A percentile compares a stretch with the other conserved stretches of the same genome.
Evolutionary conservation across 2,888 invertebrate genomes (phyloP).

Genomic region (Thyatira batis): DNA sequence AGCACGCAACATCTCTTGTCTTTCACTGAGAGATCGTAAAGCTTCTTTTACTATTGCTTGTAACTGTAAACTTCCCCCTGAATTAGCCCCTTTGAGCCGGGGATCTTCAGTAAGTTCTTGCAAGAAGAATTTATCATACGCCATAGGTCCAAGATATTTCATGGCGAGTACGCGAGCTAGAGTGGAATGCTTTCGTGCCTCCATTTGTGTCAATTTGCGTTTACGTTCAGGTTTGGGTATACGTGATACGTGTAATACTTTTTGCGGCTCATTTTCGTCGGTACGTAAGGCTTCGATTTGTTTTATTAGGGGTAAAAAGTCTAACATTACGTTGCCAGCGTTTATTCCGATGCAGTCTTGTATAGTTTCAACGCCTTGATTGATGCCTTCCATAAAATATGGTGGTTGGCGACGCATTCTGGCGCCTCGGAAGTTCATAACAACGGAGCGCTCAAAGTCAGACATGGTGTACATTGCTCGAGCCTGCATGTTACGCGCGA

Average conservation of each 20-base stretch:
- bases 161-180: constrained; percentile 70
- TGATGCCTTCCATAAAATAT: constrained; percentile 74
- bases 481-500: constrained; percentile 71
- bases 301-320: constrained; percentile 70
- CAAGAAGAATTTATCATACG: constrained; percentile 74
- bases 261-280: constrained; percentile 50
- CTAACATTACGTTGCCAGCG: constrained; percentile 69
- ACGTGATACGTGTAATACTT: constrained; percentile 55
- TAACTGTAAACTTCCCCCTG: constrained; percentile 55
- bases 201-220: constrained; percentile 69
- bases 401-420: constrained; percentile 63
- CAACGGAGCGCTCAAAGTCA: constrained; percentile 71
- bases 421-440: constrained; percentile 70
- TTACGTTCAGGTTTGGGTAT: constrained; percentile 60
- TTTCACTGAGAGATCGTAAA: constrained; percentile 58
- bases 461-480: constrained; percentile 75
- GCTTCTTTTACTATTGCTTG: constrained; percentile 55
- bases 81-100: constrained; percentile 66
- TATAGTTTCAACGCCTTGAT: constrained; percentile 72
- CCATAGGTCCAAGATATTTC: constrained; percentile 78
- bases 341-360: constrained; percentile 74
- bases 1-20: constrained; percentile 71
- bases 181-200: constrained; percentile 63
- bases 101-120: constrained; percentile 58
- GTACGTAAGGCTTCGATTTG: constrained; percentile 49